Evolutionary conservation across 2,113 vertebrate species (phyloP).

Genomic region (Excalfactoria chinensis): DNA sequence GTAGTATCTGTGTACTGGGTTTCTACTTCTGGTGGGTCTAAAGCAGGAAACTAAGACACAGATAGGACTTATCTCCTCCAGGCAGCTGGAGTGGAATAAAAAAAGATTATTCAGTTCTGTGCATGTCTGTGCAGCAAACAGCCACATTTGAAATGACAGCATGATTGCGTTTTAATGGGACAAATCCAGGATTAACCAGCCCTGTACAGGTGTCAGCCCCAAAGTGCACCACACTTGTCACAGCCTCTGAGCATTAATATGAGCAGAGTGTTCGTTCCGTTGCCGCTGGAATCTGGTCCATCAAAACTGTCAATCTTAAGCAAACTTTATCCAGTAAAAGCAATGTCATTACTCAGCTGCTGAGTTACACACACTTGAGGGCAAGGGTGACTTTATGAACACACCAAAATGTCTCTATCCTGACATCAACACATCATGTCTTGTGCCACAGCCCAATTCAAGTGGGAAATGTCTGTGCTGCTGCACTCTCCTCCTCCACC

Average conservation of each 20-base stretch:
- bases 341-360: not conserved
- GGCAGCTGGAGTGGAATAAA: conserved; percentile 35
- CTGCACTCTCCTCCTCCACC: not conserved
- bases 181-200: conserved; percentile 46
- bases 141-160: conserved; percentile 36
- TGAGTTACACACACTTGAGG: not conserved
- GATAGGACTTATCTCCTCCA: conserved; percentile 45
- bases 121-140: conserved; percentile 4
- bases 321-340: not conserved
- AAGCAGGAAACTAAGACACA: not conserved
- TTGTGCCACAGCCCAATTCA: fast-evolving
- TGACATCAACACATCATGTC: not conserved
- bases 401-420: not conserved
- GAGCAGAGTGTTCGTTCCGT: not conserved
- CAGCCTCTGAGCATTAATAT: not conserved
- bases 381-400: not conserved
- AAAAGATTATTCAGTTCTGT: conserved; percentile 42
- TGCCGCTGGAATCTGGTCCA: not conserved
- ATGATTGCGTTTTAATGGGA: conserved; percentile 49
- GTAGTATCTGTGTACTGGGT: not conserved
- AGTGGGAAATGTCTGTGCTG: not conserved
- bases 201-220: conserved; percentile 38
- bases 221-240: conserved; percentile 28
- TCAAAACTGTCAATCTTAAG: not conserved
- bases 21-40: not conserved